Percentiles rank a stretch among this genome's conserved stretches.
Evolutionary conservation across 2,113 vertebrate species (phyloP).

Genomic region (Lagopus leucura): DNA sequence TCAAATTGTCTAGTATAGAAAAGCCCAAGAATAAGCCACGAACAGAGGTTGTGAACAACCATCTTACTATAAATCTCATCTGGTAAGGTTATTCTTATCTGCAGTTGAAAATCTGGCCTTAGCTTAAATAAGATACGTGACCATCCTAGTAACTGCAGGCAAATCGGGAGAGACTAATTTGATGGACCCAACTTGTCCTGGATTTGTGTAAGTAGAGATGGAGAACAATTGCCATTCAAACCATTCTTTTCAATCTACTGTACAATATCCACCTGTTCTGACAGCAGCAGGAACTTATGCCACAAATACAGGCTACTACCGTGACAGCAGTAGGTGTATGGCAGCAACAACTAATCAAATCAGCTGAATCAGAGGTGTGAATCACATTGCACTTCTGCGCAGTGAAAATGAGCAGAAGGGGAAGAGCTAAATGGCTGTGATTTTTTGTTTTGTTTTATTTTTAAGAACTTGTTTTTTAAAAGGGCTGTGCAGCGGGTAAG

Average conservation of each 20-base stretch:
- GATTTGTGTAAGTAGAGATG: conserved; percentile 25
- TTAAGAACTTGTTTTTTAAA: neutral
- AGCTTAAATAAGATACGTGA: neutral
- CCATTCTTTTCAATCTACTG: conserved; percentile 63
- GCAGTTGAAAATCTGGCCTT: neutral
- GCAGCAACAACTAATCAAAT: conserved; percentile 66
- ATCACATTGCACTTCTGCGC: conserved; percentile 16
- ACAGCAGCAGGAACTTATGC: conserved; percentile 55
- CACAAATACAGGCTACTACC: conserved; percentile 56
- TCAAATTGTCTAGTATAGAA: conserved; percentile 2
- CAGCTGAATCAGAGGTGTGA: conserved; percentile 33
- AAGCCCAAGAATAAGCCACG: neutral
- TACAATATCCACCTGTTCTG: conserved; percentile 63
- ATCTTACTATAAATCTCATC: neutral
- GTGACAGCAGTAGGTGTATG: conserved; percentile 61
- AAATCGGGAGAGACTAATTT: conserved; percentile 21
- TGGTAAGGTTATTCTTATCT: neutral
- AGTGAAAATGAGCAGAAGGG: neutral
- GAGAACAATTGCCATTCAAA: conserved; percentile 65
- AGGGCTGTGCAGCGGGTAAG: neutral
- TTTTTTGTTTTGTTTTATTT: conserved; percentile 49
- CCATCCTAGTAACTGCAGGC: neutral
- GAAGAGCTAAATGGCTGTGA: conserved; percentile 9
- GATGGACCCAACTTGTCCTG: neutral
- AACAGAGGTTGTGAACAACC: neutral